Evolutionary conservation across 2,888 invertebrate genomes (phyloP).

Genomic region (Hartigia nigra): DNA sequence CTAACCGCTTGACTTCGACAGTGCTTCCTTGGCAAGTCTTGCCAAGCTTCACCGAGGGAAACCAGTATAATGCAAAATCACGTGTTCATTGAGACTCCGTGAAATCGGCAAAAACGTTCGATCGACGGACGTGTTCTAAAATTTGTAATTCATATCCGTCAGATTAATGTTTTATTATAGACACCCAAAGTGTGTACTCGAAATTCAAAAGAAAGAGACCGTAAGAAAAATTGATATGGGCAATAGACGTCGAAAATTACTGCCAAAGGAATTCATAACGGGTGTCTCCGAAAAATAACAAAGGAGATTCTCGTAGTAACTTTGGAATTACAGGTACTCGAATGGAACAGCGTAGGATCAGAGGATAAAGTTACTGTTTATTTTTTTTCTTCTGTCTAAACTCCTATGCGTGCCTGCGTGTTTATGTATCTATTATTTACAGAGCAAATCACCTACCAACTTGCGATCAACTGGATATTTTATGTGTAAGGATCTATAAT

Average conservation of each 20-base stretch:
- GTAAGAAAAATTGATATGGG: not conserved
- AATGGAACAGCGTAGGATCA: not conserved
- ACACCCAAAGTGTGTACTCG: not conserved
- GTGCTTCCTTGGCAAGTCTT: not conserved
- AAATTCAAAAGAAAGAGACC: not conserved
- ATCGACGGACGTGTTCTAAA: not conserved
- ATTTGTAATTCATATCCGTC: not conserved
- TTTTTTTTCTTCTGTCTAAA: not conserved
- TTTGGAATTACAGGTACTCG: not conserved
- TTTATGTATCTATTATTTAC: not conserved
- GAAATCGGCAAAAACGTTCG: not conserved
- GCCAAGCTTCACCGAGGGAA: not conserved
- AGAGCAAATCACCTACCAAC: not conserved
- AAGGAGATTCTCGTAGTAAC: not conserved
- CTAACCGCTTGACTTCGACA: conserved; percentile 44
- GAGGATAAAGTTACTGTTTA: not conserved
- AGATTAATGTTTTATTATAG: not conserved
- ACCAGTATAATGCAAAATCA: not conserved
- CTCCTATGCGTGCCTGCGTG: not conserved
- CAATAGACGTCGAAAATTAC: not conserved
- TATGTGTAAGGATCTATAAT: not conserved
- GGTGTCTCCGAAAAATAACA: not conserved
- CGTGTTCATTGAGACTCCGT: not conserved
- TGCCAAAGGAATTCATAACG: not conserved
- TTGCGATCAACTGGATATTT: not conserved